A percentile compares a stretch with the other conserved stretches of the same genome.
Conservation (phyloP, 2,888 invertebrate genomes). For the Eupsilia transversa region DNA sequence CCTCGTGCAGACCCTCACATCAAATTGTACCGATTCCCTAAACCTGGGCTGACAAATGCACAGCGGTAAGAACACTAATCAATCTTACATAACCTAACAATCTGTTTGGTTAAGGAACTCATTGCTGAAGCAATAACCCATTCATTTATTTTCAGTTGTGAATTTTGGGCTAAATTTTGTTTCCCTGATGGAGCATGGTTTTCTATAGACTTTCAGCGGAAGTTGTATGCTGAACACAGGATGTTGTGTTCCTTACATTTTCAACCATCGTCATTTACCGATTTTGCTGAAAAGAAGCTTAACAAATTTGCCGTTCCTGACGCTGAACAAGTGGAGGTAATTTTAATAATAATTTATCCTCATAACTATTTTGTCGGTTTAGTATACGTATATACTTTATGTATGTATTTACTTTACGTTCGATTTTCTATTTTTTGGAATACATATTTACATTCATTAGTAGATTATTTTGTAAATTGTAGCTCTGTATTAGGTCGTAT, state of each 20-base stretch:
- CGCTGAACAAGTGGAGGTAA: background rate
- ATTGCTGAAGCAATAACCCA: no score
- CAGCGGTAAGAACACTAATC: background rate
- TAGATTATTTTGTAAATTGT: no score
- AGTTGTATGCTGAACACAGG: constrained; percentile 8
- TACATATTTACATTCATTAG: no score
- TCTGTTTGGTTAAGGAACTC: background rate
- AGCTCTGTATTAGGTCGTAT: no score
- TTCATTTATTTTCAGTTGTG: constrained; percentile 7
- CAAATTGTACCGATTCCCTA: constrained; percentile 3
- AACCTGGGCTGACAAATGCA: background rate
- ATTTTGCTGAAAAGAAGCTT: constrained; percentile 2
- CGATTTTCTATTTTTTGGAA: no score
- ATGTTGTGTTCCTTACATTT: background rate
- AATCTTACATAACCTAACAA: constrained; percentile 1
- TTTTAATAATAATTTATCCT: no score
- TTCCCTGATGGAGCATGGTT: background rate
- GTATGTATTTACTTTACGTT: no score
- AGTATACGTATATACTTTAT: no score
- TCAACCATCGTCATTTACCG: background rate
- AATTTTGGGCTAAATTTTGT: constrained; percentile 2
- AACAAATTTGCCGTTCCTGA: constrained; percentile 5
- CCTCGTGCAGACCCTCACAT: no score
- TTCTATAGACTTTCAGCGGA: background rate
- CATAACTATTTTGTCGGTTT: no score